Evolutionary conservation across 2,797 vertebrate species (phyloP), one percentile per base, ranked within the genome.

Genomic region (Syngnathus acus): DNA sequence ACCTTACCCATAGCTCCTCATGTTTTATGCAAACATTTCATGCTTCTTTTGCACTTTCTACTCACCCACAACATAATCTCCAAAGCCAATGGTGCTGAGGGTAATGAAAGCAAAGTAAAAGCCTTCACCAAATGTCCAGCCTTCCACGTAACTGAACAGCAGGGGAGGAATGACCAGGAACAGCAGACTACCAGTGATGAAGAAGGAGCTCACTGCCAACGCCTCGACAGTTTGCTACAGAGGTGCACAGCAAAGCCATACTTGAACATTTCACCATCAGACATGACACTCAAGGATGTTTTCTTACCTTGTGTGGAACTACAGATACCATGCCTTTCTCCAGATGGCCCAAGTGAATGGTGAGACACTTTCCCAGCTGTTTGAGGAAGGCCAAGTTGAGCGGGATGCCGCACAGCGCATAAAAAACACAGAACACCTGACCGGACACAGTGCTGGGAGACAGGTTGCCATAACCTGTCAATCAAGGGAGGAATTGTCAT

Each of bases 101-200:
- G 93, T 97, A 82, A 97, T 94, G 84, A 98, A 98, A 67, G 94
- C 87, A 6, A 94, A 98, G 79, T 97, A 98, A 86, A 98, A 95
- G 10, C 93, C 94, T 86, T 97, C 94, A n/a, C 92, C 79, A 0
- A 93, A 93, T 4, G 93, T 93, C 95, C 95, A 98, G 73, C 89
- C 93, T 83, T 97, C 94, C 74, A 95, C 92, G 0, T 93, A 92
- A 80, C 94, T 95, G 91, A 98, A 97, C 74, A 95, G 77, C 78
- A 96, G 68, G 17, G 94, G 92, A 0, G 95, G 94, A 67, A 94
- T 89, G 78, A 97, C 84, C 73, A 97, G 84, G 60, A 96, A 90
- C 68, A 94, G 79, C 76, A 96, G 74, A 13, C 92, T 94, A 55
- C 94, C 95, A 51, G 87, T 71, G 39, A 80, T 75, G 70, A 96